Percentiles rank a stretch among this genome's conserved stretches.
Evolutionary conservation across 1,140 invertebrate genomes (phyloP).

Genomic region (Drosophila albomicans): DNA sequence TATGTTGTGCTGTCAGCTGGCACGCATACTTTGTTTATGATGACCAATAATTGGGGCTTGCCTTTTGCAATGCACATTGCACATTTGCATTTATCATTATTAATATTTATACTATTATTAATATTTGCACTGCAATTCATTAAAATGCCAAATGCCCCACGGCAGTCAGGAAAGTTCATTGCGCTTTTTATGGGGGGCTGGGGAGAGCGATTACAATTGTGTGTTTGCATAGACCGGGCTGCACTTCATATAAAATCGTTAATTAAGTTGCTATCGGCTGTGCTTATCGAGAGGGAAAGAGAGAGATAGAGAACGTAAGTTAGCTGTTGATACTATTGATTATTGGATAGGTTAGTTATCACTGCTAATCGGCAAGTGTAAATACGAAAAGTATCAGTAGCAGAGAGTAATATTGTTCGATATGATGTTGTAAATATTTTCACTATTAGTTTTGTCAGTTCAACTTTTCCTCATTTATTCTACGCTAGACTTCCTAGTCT

Average conservation of each 20-base stretch:
- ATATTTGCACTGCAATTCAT: conserved; percentile 59
- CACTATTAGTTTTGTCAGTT: not conserved
- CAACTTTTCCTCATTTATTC: not conserved
- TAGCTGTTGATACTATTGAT: not conserved
- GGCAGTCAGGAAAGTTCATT: conserved; percentile 37
- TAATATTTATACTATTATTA: conserved; percentile 37
- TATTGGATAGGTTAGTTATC: conserved; percentile 50
- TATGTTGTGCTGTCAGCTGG: conserved; percentile 8
- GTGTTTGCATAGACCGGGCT: conserved; percentile 19
- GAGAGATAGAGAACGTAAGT: not conserved
- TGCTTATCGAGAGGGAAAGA: conserved; percentile 15
- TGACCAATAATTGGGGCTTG: conserved; percentile 28
- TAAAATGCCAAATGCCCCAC: conserved; percentile 23
- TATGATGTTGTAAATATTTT: not conserved
- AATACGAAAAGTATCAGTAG: conserved; percentile 27
- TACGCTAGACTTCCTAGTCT: conserved; percentile 6
- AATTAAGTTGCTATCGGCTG: conserved; percentile 43
- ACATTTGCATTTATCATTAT: conserved; percentile 28
- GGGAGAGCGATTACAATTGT: conserved; percentile 7
- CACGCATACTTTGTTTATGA: conserved; percentile 22
- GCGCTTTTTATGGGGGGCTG: conserved; percentile 25
- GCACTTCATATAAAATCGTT: conserved; percentile 43
- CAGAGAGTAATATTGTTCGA: not conserved
- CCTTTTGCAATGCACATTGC: conserved; percentile 15
- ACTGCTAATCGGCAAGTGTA: conserved; percentile 6